Evolutionary conservation across 2,113 vertebrate species (phyloP), one percentile per base, ranked within the genome.

Genomic region (Rhinoderma darwinii): DNA sequence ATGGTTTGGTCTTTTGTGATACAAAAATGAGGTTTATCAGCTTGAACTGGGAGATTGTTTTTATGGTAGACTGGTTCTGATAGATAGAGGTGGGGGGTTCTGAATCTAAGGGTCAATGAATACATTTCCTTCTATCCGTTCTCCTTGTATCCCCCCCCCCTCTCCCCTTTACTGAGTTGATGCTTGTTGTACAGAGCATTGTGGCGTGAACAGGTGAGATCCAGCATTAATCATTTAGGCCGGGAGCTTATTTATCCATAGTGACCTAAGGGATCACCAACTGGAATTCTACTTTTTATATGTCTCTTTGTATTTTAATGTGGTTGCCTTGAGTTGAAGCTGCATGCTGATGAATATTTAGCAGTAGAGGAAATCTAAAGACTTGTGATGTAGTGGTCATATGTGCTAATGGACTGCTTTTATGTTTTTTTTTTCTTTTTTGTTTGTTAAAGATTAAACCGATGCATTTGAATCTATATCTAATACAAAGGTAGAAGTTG

Each of bases 161-260:
- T 6, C 14, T 3, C 66, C 27, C 25, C 17, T 59, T 11, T 4
- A 59, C 63, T 9, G 17, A 17, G 32, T 37, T 6, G 10, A 0
- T 43, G 37, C 25, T 17, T 27, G 22, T 41, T n/a, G 41, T 27
- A 27, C 73, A 14, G 73, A 12, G 41, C 73, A 47, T 6, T 27
- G 73, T 75, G 73, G 70, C 22, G 39, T 43, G 39, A 25, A n/a
- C 9, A 47, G 73, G 73, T 44, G 73, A 75, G 73, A 44, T 47
- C 22, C 39, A 75, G 73, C 39, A 75, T 75, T 44, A 44, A 27
- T 75, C 12, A 75, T 47, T 43, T 44, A 43, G 70, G 72, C 72
- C 11, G n/a, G 41, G 22, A 27, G 32, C 35, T 39, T 39, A 10
- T 25, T 75, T 75, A 14, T 44, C 11, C 73, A 47, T 15, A 44